Percentiles rank a stretch among this genome's conserved stretches.
phyloP scores from a whole-genome alignment of 2,797 vertebrate genomes.

The Spizella passerina region DNA sequence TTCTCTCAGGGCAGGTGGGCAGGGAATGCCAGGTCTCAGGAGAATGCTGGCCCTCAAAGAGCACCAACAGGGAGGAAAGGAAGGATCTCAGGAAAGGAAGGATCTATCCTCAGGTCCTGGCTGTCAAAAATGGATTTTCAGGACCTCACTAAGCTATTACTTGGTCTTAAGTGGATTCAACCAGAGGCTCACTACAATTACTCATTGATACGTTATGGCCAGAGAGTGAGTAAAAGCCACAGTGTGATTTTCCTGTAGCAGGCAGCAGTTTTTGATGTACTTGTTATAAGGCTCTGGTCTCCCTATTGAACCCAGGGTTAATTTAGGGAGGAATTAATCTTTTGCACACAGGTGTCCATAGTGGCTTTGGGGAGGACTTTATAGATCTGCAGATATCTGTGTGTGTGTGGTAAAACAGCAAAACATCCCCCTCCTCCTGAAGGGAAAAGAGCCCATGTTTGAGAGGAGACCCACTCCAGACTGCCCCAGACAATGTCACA shows the following conservation, averaged over 20 bases:
- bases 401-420: rapidly evolving
- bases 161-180: background rate
- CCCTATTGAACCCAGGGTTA: background rate
- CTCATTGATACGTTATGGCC: background rate
- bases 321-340: background rate
- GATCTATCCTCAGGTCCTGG: background rate
- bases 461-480: background rate
- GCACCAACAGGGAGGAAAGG: background rate
- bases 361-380: background rate
- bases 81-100: background rate
- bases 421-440: background rate
- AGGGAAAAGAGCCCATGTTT: background rate
- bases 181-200: background rate
- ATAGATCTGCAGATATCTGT: background rate
- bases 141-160: background rate
- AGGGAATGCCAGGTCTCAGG: background rate
- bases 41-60: background rate
- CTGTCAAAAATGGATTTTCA: background rate
- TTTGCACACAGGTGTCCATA: background rate
- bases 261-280: background rate
- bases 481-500: background rate
- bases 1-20: background rate
- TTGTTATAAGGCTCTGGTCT: background rate
- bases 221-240: background rate
- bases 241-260: background rate